Percentiles rank a stretch among this genome's conserved stretches.
Conservation (phyloP, 2,113 vertebrate genomes). For the Petaurus breviceps region DNA sequence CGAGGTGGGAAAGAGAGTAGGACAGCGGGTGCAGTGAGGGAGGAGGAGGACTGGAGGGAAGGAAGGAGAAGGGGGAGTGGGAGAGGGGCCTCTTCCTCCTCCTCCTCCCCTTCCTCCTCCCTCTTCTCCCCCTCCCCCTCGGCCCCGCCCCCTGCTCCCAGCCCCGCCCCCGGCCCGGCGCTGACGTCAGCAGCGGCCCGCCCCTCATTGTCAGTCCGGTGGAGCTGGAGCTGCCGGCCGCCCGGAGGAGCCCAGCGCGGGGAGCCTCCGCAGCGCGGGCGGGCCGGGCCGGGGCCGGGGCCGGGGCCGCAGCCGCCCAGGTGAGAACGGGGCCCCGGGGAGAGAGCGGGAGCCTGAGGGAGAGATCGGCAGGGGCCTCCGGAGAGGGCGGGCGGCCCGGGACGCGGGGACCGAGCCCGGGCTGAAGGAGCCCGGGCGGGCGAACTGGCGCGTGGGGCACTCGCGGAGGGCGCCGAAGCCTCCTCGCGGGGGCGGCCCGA, state of each 20-base stretch:
- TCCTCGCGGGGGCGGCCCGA: not conserved
- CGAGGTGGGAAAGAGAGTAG: not conserved
- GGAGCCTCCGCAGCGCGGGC: not conserved
- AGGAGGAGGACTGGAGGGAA: not conserved
- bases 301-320: constrained; percentile 58
- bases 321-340: constrained; percentile 53
- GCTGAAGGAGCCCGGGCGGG: not conserved
- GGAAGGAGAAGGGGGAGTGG: not conserved
- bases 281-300: constrained; percentile 58
- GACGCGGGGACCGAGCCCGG: not conserved
- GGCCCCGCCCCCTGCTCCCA: not conserved
- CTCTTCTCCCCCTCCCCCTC: fast-evolving
- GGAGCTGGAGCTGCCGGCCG: constrained; percentile 77
- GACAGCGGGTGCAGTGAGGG: not conserved
- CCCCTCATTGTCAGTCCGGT: constrained; percentile 86
- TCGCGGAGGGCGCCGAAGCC: not conserved
- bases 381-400: no score
- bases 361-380: not conserved
- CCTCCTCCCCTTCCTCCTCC: not conserved
- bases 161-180: constrained; percentile 25
- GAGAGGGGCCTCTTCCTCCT: not conserved
- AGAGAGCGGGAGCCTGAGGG: not conserved
- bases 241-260: constrained; percentile 37
- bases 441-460: not conserved
- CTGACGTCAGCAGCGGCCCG: constrained; percentile 68